A percentile compares a stretch with the other conserved stretches of the same genome.
Conservation (phyloP, 2,797 vertebrate genomes). For the Mormyrops boulengeri region DNA sequence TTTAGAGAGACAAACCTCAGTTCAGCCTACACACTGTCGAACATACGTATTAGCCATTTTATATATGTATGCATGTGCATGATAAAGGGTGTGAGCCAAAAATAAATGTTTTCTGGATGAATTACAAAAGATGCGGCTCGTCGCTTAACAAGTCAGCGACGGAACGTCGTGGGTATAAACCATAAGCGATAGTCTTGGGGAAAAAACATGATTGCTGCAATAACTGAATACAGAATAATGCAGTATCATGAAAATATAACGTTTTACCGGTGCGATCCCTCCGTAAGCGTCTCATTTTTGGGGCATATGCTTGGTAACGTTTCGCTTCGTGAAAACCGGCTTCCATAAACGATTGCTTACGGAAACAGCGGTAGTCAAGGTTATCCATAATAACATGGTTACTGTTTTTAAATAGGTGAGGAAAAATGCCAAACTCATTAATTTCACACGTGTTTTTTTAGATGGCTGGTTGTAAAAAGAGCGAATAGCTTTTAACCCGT, state of each 20-base stretch:
- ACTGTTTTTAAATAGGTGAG: not conserved
- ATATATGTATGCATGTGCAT: not conserved
- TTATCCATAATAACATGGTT: not conserved
- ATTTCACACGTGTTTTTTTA: not conserved
- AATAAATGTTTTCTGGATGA: not conserved
- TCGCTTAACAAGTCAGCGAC: not conserved
- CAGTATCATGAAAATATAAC: not conserved
- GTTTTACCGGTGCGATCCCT: not conserved
- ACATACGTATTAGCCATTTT: not conserved
- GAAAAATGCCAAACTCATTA: not conserved
- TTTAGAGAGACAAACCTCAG: not conserved
- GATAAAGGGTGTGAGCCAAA: not conserved
- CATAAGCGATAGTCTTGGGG: not conserved
- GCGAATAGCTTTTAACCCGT: constrained; percentile 1
- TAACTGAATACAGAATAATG: not conserved
- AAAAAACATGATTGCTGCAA: not conserved
- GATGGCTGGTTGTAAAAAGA: not conserved
- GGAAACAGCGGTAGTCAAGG: not conserved
- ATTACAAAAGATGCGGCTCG: not conserved
- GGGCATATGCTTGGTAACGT: not conserved
- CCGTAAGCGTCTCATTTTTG: not conserved
- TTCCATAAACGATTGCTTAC: not conserved
- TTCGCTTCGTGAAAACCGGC: not conserved
- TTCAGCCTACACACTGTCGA: not conserved
- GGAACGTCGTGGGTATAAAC: not conserved